Percentiles rank a stretch among this genome's conserved stretches.
Evolutionary conservation across 2,797 vertebrate species (phyloP).

Genomic region (Tamandua tetradactyla): DNA sequence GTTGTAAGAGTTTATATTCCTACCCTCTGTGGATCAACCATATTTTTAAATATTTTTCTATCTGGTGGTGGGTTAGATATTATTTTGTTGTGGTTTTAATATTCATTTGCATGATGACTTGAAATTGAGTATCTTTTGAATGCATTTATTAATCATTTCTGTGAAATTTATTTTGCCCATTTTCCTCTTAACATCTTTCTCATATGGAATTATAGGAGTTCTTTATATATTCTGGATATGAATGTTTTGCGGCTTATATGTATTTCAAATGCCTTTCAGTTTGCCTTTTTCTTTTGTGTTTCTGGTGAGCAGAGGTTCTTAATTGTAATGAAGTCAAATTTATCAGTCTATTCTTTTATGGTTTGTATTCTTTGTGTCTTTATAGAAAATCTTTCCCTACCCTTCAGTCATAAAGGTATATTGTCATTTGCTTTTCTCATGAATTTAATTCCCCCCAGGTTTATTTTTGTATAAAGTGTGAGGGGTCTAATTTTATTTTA

Average conservation of each 20-base stretch:
- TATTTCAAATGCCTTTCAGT: neutral
- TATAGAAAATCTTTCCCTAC: neutral
- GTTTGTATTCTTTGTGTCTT: neutral
- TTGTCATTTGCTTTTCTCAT: neutral
- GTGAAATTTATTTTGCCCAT: neutral
- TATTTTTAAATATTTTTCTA: neutral
- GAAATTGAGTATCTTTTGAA: neutral
- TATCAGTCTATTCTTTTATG: neutral
- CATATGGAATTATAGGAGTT: neutral
- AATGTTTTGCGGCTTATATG: neutral
- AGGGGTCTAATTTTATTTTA: neutral
- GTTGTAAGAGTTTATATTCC: neutral
- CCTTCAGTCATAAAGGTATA: neutral
- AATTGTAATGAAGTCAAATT: neutral
- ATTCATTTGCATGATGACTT: neutral
- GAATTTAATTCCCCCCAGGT: neutral
- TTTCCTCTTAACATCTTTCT: neutral
- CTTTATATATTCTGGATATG: neutral
- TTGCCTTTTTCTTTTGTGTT: neutral
- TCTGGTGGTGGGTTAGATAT: neutral
- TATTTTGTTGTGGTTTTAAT: neutral
- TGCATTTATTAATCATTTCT: neutral
- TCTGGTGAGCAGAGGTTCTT: slow-evolving; percentile 11
- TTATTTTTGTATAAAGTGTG: neutral
- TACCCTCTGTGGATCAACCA: neutral